These are phyloP conservation scores for Suricata suricatta DNA, from an alignment of 2,113 vertebrate species.

Conservation along the genomic window DNA sequence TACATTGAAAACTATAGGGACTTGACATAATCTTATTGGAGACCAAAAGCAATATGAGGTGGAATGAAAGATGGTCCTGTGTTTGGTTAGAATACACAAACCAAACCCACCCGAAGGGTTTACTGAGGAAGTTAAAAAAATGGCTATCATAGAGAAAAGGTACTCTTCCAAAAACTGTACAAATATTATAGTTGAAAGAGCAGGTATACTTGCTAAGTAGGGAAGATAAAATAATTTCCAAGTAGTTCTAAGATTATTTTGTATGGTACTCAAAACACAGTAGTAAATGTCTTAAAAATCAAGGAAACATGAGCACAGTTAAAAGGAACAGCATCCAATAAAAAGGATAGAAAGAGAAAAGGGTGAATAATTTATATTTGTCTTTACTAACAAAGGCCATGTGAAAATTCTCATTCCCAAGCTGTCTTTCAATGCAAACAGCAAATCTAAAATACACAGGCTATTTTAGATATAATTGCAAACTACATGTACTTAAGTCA, in stretches of 20 bases:
- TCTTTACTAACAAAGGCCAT: slow-evolving; percentile 12
- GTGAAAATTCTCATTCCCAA: neutral
- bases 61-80: neutral
- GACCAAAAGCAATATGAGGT: neutral
- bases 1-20: neutral
- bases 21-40: neutral
- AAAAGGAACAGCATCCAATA: neutral
- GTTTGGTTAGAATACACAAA: neutral
- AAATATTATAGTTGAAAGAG: neutral
- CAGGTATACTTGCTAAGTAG: neutral
- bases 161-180: neutral
- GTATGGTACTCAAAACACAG: neutral
- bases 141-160: neutral
- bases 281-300: neutral
- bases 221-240: neutral
- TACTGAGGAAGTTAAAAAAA: neutral
- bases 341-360: slow-evolving; percentile 19
- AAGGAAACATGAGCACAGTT: neutral
- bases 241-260: slow-evolving; percentile 46
- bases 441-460: neutral
- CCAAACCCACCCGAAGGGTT: neutral
- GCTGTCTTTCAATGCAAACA: neutral
- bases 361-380: neutral
- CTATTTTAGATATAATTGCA: neutral
- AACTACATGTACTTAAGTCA: neutral